Percentiles rank a stretch among this genome's conserved stretches.
Conservation (phyloP, 2,797 vertebrate genomes). For the Muscicapa comitata region DNA sequence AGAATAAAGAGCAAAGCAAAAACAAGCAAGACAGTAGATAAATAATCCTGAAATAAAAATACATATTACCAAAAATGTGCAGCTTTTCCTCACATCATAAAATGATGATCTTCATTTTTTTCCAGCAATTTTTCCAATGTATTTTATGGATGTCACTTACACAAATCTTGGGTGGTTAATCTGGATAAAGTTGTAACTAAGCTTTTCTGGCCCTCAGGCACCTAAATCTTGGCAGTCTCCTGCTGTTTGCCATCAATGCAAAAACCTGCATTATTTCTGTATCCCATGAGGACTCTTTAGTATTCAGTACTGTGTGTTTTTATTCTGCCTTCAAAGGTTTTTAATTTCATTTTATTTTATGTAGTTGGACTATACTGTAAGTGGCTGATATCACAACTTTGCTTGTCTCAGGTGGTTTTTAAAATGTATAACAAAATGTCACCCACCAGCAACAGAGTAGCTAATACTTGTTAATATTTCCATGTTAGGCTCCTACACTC, state of each 20-base stretch:
- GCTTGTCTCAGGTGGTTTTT: not conserved
- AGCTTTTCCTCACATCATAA: not conserved
- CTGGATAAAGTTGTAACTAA: not conserved
- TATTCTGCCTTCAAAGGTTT: not conserved
- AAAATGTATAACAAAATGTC: not conserved
- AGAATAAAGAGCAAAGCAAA: not conserved
- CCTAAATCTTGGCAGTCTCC: not conserved
- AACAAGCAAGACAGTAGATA: not conserved
- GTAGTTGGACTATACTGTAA: not conserved
- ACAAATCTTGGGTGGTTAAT: not conserved
- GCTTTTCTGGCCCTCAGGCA: slow-evolving; percentile 5
- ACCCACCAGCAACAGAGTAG: not conserved
- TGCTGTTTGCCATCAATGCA: not conserved
- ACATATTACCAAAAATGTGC: not conserved
- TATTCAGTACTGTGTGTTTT: not conserved
- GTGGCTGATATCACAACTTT: not conserved
- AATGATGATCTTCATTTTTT: not conserved
- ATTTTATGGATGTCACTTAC: not conserved
- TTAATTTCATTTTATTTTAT: not conserved
- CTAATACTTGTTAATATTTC: not conserved
- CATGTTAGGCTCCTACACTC: not conserved
- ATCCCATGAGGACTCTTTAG: not conserved
- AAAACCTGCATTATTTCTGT: slow-evolving; percentile 8
- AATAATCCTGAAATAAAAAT: not conserved
- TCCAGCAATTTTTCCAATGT: not conserved